Percentiles rank a stretch among this genome's conserved stretches.
phyloP scores from a whole-genome alignment of 1,140 invertebrate genomes.

The Dysdera silvatica region DNA sequence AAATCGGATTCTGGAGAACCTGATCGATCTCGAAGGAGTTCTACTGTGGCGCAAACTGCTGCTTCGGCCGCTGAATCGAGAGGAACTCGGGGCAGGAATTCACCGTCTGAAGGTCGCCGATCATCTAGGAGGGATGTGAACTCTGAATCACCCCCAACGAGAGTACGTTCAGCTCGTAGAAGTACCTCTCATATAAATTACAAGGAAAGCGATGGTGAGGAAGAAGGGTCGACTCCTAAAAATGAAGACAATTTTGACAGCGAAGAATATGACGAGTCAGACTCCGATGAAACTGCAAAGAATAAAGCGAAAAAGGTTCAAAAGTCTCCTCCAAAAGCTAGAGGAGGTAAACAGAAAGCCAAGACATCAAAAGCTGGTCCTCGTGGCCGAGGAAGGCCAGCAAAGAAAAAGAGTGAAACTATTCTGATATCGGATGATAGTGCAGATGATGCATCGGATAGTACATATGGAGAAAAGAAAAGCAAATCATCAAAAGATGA shows the following conservation, averaged over 20 bases:
- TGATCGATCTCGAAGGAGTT: neutral
- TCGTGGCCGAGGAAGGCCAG: conserved; percentile 3
- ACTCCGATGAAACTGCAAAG: conserved; percentile 25
- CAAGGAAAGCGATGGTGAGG: conserved; percentile 28
- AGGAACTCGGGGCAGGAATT: conserved; percentile 8
- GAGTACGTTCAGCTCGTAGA: conserved; percentile 20
- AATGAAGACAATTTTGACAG: conserved; percentile 25
- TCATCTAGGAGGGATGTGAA: neutral
- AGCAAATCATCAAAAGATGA: neutral
- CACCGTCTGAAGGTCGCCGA: conserved; percentile 7
- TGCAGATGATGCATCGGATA: neutral
- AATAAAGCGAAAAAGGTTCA: neutral
- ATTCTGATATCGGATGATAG: conserved; percentile 11
- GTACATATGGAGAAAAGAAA: neutral
- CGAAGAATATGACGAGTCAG: conserved; percentile 29
- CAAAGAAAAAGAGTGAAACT: conserved; percentile 11
- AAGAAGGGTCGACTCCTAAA: conserved; percentile 13
- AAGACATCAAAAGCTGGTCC: neutral
- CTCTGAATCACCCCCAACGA: conserved; percentile 22
- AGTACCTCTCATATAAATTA: conserved; percentile 24
- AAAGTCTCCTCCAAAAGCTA: neutral
- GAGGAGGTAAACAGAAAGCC: conserved; percentile 1
- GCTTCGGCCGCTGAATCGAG: conserved; percentile 24
- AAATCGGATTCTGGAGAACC: conserved; percentile 12
- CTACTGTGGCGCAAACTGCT: conserved; percentile 23